phyloP scores from a whole-genome alignment of 2,797 vertebrate genomes.

The Gymnoscopelus microlampas region DNA sequence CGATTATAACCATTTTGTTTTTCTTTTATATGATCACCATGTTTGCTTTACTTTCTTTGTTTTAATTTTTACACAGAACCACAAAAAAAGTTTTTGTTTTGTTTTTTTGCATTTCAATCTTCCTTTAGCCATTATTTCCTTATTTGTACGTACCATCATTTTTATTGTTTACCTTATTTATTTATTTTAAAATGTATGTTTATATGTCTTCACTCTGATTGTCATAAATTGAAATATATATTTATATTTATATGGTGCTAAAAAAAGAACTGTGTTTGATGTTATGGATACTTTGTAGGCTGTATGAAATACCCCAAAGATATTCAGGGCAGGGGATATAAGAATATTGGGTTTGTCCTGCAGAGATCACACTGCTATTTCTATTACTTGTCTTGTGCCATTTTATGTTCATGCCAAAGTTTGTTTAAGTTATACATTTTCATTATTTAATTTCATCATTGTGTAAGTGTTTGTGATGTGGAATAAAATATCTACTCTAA shows the following conservation, averaged over 20 bases:
- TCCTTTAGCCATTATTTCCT: slow-evolving; percentile 77
- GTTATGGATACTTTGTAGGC: slow-evolving; percentile 47
- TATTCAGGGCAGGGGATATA: slow-evolving; percentile 44
- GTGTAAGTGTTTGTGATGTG: slow-evolving; percentile 62
- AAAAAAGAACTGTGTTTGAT: slow-evolving; percentile 57
- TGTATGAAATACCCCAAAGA: slow-evolving; percentile 66
- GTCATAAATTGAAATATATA: slow-evolving; percentile 74
- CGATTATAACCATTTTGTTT: slow-evolving; percentile 9
- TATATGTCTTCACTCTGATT: slow-evolving; percentile 64
- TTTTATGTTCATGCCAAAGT: slow-evolving; percentile 81
- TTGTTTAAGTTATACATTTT: slow-evolving; percentile 70
- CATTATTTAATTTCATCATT: slow-evolving; percentile 71
- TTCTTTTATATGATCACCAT: slow-evolving; percentile 37
- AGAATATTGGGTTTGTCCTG: slow-evolving; percentile 49
- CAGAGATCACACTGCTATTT: slow-evolving; percentile 43
- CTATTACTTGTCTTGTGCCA: slow-evolving; percentile 58
- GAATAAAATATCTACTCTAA: slow-evolving; percentile 64
- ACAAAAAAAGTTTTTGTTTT: slow-evolving; percentile 23
- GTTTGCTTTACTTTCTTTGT: slow-evolving; percentile 44
- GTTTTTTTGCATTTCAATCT: slow-evolving; percentile 77
- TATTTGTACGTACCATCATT: slow-evolving; percentile 79
- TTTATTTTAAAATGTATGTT: slow-evolving; percentile 73
- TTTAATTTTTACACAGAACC: slow-evolving; percentile 7
- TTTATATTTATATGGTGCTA: slow-evolving; percentile 78
- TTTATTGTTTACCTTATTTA: slow-evolving; percentile 79